A percentile compares a stretch with the other conserved stretches of the same genome.
Evolutionary conservation across 2,888 invertebrate genomes (phyloP).

Genomic region (Mystacides longicornis): DNA sequence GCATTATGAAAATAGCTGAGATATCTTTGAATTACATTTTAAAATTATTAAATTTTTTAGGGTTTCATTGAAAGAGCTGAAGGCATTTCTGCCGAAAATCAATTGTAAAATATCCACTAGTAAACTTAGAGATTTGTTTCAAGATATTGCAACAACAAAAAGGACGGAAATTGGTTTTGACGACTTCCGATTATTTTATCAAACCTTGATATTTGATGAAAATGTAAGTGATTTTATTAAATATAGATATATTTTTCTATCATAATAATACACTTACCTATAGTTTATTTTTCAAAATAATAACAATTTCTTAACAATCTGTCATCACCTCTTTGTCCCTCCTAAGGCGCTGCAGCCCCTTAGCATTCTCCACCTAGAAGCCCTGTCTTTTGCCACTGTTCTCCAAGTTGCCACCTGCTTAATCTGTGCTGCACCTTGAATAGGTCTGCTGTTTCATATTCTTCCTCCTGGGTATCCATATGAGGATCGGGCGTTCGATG

Average conservation of each 20-base stretch:
- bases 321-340: too few species aligned
- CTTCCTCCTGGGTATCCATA: too few species aligned
- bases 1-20: too few species aligned
- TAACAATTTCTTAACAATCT: not conserved
- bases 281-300: not conserved
- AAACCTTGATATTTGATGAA: constrained; percentile 73
- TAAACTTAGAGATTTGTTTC: constrained; percentile 74
- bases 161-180: constrained; percentile 83
- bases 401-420: too few species aligned
- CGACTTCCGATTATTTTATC: constrained; percentile 78
- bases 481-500: too few species aligned
- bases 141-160: constrained; percentile 75
- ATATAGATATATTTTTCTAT: not conserved
- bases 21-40: not conserved
- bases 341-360: too few species aligned
- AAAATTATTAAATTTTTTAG: constrained; percentile 38
- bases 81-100: constrained; percentile 79
- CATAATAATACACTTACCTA: not conserved
- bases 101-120: constrained; percentile 86
- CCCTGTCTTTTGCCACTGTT: too few species aligned
- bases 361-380: too few species aligned
- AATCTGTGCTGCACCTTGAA: too few species aligned
- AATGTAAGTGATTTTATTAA: constrained; percentile 50
- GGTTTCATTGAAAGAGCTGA: constrained; percentile 82
- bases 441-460: too few species aligned